These are phyloP conservation scores for Pemphigus obesinymphae DNA, from an alignment of 1,140 invertebrate genomes.

Conservation along the genomic window DNA sequence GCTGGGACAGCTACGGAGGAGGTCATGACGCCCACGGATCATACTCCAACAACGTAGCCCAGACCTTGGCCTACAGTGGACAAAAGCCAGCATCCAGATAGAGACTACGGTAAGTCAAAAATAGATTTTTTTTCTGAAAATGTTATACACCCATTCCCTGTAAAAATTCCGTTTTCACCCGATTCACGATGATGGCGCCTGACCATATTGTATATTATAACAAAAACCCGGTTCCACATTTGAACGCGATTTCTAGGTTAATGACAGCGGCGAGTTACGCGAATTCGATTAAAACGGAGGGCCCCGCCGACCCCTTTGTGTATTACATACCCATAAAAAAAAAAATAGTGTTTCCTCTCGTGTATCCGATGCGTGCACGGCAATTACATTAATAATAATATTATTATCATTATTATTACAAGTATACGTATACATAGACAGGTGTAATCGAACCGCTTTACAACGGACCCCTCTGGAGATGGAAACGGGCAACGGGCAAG, in stretches of 20 bases:
- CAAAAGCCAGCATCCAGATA: constrained; percentile 45
- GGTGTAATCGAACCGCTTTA: constrained; percentile 18
- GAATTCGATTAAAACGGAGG: background rate
- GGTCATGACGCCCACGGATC: constrained; percentile 48
- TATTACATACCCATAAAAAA: background rate
- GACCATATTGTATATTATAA: background rate
- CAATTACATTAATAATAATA: too few species aligned
- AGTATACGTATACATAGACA: background rate
- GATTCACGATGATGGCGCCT: background rate
- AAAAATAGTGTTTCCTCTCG: background rate
- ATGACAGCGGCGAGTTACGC: background rate
- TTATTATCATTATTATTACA: too few species aligned
- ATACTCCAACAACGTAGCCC: constrained; percentile 49
- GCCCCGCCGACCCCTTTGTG: background rate
- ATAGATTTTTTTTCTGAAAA: background rate
- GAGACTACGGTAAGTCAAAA: constrained; percentile 11
- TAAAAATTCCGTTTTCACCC: too few species aligned
- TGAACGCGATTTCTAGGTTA: constrained; percentile 28
- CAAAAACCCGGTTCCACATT: background rate
- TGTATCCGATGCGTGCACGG: too few species aligned
- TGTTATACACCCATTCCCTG: background rate
- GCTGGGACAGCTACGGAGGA: constrained; percentile 46
- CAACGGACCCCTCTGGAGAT: background rate
- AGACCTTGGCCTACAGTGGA: constrained; percentile 48
- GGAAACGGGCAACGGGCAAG: background rate